Evolutionary conservation across 2,888 invertebrate species (phyloP).

Genomic region (Agrotis ipsilon): DNA sequence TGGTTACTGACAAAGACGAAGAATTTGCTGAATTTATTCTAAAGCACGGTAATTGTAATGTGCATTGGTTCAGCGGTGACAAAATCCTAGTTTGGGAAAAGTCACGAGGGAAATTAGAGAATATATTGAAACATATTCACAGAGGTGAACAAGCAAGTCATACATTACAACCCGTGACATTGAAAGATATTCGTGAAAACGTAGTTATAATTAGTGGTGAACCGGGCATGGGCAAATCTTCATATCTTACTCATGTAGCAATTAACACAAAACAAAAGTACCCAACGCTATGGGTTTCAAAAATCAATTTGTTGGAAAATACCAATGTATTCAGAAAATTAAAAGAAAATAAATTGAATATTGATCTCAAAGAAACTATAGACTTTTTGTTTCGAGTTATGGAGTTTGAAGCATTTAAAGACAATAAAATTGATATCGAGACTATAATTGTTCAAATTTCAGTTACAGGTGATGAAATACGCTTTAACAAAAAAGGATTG

Average conservation of each 20-base stretch:
- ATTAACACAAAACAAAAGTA: constrained; percentile 50
- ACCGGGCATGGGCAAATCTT: constrained; percentile 65
- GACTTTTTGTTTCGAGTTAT: constrained; percentile 28
- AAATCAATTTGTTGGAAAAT: constrained; percentile 54
- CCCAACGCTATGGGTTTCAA: constrained; percentile 52
- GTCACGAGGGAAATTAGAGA: constrained; percentile 32
- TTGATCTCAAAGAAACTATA: constrained; percentile 19
- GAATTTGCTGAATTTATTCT: constrained; percentile 24
- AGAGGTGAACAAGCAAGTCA: constrained; percentile 3
- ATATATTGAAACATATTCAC: constrained; percentile 28
- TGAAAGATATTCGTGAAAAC: constrained; percentile 46
- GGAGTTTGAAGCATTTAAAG: constrained; percentile 6
- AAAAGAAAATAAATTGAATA: constrained; percentile 6
- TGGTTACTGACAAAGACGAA: constrained; percentile 34
- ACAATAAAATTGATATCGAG: not conserved
- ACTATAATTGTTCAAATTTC: constrained; percentile 4
- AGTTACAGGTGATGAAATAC: constrained; percentile 3
- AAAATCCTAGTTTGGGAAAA: constrained; percentile 30
- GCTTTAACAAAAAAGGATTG: not conserved
- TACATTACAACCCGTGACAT: constrained; percentile 1
- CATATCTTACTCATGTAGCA: constrained; percentile 56
- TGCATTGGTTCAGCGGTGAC: constrained; percentile 46
- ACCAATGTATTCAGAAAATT: constrained; percentile 22
- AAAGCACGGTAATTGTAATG: constrained; percentile 14
- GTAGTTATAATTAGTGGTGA: constrained; percentile 54